Evolutionary conservation across 2,888 invertebrate species (phyloP).

Genomic region (Acanthoscelides obtectus): DNA sequence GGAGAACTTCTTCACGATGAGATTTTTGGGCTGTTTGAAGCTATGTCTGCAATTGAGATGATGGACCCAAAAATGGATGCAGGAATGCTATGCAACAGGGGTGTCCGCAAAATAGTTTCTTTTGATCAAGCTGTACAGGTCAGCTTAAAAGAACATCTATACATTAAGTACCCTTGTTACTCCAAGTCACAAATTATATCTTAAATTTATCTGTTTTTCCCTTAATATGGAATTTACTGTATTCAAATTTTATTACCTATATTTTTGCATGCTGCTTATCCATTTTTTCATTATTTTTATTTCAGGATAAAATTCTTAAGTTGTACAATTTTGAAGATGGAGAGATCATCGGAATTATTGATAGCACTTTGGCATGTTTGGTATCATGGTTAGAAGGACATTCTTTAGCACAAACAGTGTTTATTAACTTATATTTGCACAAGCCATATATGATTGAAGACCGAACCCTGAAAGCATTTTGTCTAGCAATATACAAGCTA

Average conservation of each 20-base stretch:
- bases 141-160: no score
- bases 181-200: not conserved
- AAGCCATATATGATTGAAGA: conserved; percentile 82
- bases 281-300: no score
- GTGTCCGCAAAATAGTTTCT: conserved; percentile 76
- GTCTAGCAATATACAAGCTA: conserved; percentile 81
- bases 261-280: no score
- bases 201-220: not conserved
- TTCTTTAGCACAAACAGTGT: conserved; percentile 93
- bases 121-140: conserved; percentile 84
- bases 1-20: conserved; percentile 92
- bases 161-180: not conserved
- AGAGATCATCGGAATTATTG: conserved; percentile 90
- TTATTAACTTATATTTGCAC: conserved; percentile 93
- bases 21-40: conserved; percentile 89
- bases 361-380: conserved; percentile 88
- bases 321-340: conserved; percentile 67
- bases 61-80: conserved; percentile 99
- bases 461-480: conserved; percentile 78
- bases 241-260: not conserved
- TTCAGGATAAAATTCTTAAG: conserved; percentile 71
- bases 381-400: conserved; percentile 98
- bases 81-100: conserved; percentile 92
- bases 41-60: conserved; percentile 99
- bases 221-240: no score